Conservation (phyloP, 2,797 vertebrate species). For the Lemur catta region DNA sequence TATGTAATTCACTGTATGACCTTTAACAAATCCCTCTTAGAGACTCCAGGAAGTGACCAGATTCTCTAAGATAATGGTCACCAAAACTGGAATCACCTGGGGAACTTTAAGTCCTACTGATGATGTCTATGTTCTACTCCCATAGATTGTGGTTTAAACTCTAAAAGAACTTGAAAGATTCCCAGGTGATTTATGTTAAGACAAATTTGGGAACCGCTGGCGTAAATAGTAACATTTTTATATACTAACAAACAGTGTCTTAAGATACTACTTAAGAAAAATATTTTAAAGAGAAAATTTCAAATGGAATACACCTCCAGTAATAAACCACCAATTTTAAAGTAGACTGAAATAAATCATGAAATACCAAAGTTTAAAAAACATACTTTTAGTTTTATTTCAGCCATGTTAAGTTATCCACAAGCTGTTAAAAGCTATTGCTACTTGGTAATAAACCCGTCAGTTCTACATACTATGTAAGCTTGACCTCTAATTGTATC, state of each 20-base stretch:
- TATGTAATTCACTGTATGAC: neutral
- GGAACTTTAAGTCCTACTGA: neutral
- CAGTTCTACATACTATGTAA: constrained; percentile 64
- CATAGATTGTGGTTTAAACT: neutral
- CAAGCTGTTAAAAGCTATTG: constrained; percentile 73
- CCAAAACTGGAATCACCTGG: neutral
- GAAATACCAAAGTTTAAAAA: constrained; percentile 77
- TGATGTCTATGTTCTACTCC: neutral
- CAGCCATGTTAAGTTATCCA: constrained; percentile 71
- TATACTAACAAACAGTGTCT: neutral
- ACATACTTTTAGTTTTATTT: constrained; percentile 80
- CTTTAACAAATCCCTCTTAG: neutral
- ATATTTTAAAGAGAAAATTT: constrained; percentile 25
- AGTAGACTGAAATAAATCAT: constrained; percentile 66
- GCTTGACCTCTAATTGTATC: constrained; percentile 67
- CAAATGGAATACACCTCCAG: neutral
- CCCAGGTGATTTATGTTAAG: neutral
- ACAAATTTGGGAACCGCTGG: neutral
- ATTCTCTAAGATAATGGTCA: neutral
- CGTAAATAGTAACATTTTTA: neutral
- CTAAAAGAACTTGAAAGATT: neutral
- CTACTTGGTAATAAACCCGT: constrained; percentile 68
- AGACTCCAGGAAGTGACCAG: neutral
- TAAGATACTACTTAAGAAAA: constrained; percentile 37
- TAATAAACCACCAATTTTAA: constrained; percentile 50